Conservation (phyloP, 2,797 vertebrate genomes). For the Enteromius anoplus region DNA sequence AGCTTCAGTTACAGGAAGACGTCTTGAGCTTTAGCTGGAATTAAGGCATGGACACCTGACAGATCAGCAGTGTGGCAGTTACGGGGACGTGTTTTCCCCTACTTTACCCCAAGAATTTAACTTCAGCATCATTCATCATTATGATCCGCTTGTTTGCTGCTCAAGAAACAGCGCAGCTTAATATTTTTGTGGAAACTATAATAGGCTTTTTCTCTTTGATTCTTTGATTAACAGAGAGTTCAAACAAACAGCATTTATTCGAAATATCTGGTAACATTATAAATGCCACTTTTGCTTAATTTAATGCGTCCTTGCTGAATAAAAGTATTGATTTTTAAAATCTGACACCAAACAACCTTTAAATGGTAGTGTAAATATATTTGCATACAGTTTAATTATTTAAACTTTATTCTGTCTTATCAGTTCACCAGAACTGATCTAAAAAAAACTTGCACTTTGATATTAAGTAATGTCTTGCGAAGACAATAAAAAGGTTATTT, state of each 20-base stretch:
- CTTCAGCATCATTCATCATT: background rate
- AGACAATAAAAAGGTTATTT: background rate
- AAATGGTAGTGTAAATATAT: background rate
- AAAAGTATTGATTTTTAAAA: background rate
- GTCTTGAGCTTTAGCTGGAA: conserved; percentile 19
- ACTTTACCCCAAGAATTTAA: background rate
- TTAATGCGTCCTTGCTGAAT: background rate
- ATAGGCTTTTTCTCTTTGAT: background rate
- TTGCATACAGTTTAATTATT: background rate
- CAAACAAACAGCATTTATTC: background rate
- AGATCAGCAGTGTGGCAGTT: background rate
- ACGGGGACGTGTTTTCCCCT: background rate
- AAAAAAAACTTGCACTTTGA: background rate
- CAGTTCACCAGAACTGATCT: background rate
- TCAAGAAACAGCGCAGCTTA: background rate
- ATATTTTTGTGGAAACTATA: background rate
- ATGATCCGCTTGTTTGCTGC: background rate
- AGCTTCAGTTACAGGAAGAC: conserved; percentile 57
- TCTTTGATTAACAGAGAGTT: background rate
- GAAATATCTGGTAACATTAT: background rate
- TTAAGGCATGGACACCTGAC: conserved; percentile 14
- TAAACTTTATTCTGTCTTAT: background rate
- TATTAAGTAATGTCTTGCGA: background rate
- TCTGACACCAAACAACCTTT: background rate
- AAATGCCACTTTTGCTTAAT: background rate